A percentile compares a stretch with the other conserved stretches of the same genome.
Evolutionary conservation across 2,113 vertebrate genomes (phyloP).

Genomic region (Bubo blakistoni): DNA sequence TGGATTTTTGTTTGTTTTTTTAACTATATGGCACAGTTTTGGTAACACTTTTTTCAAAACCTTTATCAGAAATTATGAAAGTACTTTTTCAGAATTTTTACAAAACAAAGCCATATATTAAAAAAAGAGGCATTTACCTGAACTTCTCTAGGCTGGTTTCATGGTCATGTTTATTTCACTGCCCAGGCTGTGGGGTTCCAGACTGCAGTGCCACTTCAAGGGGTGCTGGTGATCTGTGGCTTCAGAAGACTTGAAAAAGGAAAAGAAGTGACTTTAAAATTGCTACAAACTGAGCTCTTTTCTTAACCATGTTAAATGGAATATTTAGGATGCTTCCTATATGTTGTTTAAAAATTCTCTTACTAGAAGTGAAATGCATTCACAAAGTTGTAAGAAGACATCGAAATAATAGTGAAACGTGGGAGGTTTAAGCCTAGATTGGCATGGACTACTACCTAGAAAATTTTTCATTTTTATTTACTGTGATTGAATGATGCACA

Average conservation of each 20-base stretch:
- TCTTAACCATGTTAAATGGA: neutral
- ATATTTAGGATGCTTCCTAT: neutral
- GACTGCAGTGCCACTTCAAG: slow-evolving; percentile 15
- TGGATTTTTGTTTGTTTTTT: slow-evolving; percentile 72
- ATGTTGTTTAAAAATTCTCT: neutral
- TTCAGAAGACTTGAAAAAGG: neutral
- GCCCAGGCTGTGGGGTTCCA: neutral
- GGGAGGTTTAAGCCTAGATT: neutral
- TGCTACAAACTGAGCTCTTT: neutral
- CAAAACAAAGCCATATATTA: slow-evolving; percentile 79
- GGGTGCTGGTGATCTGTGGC: neutral
- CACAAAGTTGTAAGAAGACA: neutral
- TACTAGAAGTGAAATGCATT: neutral
- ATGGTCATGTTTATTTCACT: neutral
- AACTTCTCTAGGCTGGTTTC: slow-evolving; percentile 40
- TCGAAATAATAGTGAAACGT: neutral
- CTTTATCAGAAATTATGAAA: neutral
- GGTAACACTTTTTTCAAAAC: slow-evolving; percentile 44
- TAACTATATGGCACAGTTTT: slow-evolving; percentile 78
- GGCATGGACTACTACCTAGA: neutral
- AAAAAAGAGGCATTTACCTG: slow-evolving; percentile 73
- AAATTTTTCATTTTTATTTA: neutral
- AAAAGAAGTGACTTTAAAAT: neutral
- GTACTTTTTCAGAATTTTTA: slow-evolving; percentile 37
- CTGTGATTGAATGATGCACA: neutral